A percentile compares a stretch with the other conserved stretches of the same genome.
Conservation (phyloP, 2,888 invertebrate species). For the Chloroclysta siterata region DNA sequence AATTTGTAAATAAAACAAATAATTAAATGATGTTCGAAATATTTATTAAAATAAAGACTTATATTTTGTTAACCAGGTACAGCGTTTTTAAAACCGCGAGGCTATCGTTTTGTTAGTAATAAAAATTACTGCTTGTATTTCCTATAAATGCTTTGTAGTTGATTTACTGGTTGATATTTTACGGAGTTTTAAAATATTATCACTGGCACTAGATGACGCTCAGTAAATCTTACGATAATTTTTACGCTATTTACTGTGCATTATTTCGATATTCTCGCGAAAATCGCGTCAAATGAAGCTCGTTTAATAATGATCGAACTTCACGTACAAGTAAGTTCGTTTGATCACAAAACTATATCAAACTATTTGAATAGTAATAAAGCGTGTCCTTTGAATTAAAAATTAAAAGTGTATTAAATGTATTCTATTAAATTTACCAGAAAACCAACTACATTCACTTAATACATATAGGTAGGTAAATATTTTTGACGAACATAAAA, state of each 20-base stretch:
- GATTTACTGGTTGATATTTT: constrained; percentile 19
- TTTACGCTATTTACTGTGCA: not conserved
- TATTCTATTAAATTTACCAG: not conserved
- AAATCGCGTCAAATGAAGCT: no score
- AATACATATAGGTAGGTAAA: constrained; percentile 14
- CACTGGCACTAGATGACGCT: not conserved
- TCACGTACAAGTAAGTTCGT: no score
- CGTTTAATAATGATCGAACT: no score
- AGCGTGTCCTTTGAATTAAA: no score
- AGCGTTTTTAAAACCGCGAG: constrained; percentile 61
- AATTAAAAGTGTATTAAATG: no score
- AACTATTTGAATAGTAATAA: no score
- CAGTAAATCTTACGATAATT: constrained; percentile 1
- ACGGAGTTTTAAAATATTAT: constrained; percentile 1
- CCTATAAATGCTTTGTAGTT: constrained; percentile 24
- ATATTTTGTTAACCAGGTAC: constrained; percentile 82
- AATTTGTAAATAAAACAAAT: constrained; percentile 39
- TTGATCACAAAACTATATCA: no score
- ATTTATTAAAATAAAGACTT: constrained; percentile 82
- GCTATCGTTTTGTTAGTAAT: constrained; percentile 36
- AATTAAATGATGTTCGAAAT: constrained; percentile 71
- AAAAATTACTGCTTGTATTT: constrained; percentile 9
- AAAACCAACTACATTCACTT: not conserved
- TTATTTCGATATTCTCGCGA: not conserved
- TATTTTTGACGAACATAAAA: constrained; percentile 60